Evolutionary conservation across 2,113 vertebrate genomes (phyloP), one percentile per base, ranked within the genome.

Genomic region (Pseudorasbora parva): DNA sequence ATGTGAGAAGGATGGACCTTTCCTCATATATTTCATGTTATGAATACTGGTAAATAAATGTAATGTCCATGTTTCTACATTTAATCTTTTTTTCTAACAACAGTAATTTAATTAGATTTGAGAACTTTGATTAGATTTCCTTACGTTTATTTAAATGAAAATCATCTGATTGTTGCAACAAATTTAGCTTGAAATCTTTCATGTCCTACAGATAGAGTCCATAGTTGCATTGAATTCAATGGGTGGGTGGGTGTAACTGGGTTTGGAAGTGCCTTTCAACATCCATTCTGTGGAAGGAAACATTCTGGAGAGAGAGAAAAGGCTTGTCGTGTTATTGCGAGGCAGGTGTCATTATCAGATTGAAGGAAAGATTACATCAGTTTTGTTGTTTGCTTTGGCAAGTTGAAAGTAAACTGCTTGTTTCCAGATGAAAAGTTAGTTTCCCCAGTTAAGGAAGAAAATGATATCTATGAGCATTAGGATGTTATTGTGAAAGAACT

Each of bases 321-420:
- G 33, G 81, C 88, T 87, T 90, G 90, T 87, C 82, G 85, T 90
- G 90, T 90, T 93, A 87, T 89, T 89, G 74, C 68, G 88, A 89
- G 45, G 86, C 92, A 93, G 91, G 89, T 93, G 92, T 88, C 86
- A 57, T 89, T 91, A 90, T 90, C 90, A 91, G 90, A 92, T 91
- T 27, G 86, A 85, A 85, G n/a, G 60, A 51, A 54, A 75, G 90
- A 94, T 92, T 91, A 90, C 81, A 90, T 88, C 85, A 84, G 88
- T 86, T 91, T 89, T 90, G 89, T 90, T 92, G 89, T 91, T 90
- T 91, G 92, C 86, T 93, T 90, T 93, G 91, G 91, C 90, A 91
- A 89, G 84, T 83, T 83, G 85, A 88, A 86, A 87, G 89, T 89
- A 90, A 92, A 90, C 89, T 87, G 85, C 88, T 87, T 86, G 90